Evolutionary conservation across 1,140 invertebrate genomes (phyloP).

Genomic region (Drosophila sechellia): DNA sequence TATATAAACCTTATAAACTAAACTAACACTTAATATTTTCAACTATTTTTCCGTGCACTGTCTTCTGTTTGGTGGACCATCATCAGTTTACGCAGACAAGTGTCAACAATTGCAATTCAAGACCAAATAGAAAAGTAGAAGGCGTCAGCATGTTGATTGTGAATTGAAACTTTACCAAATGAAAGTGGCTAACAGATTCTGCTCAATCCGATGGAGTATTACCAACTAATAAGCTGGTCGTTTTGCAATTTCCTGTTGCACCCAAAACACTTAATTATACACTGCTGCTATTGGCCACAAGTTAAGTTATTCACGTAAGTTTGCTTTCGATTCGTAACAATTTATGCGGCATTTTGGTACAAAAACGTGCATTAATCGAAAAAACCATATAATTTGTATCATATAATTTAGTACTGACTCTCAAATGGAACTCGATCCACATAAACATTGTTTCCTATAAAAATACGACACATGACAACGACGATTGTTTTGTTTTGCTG

Average conservation of each 20-base stretch:
- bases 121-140: constrained; percentile 10
- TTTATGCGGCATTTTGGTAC: too few relatives aligned
- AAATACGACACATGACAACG: background rate
- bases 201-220: too few relatives aligned
- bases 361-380: background rate
- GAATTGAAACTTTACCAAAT: background rate
- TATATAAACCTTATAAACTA: too few relatives aligned
- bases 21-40: too few relatives aligned
- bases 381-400: background rate
- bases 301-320: too few relatives aligned
- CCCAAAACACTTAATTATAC: too few relatives aligned
- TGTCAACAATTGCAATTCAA: constrained; percentile 8
- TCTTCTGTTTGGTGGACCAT: constrained; percentile 2
- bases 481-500: background rate
- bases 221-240: too few relatives aligned
- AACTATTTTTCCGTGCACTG: background rate
- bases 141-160: background rate
- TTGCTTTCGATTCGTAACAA: too few relatives aligned
- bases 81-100: constrained; percentile 12
- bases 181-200: background rate
- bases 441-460: background rate
- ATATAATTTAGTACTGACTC: background rate
- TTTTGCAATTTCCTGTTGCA: too few relatives aligned
- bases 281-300: too few relatives aligned
- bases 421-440: background rate